These are phyloP conservation scores for Channallabes apus DNA, from an alignment of 2,797 vertebrate genomes.

Conservation along the genomic window DNA sequence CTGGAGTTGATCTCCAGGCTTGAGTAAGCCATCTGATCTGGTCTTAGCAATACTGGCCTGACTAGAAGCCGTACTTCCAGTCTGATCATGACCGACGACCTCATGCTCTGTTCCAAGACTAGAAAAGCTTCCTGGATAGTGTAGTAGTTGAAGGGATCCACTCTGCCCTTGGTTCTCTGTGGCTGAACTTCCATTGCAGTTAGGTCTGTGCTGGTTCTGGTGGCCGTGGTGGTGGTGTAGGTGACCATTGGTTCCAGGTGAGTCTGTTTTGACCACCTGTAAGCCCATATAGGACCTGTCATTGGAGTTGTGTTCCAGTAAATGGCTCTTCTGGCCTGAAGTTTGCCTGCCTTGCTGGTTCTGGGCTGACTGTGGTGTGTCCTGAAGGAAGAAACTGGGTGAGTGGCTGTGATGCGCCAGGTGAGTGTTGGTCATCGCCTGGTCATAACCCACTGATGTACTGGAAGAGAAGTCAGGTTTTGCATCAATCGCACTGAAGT, in stretches of 20 bases:
- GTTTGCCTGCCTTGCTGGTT: conserved; percentile 70
- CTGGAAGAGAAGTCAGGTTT: conserved; percentile 90
- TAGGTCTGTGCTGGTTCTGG: conserved; percentile 81
- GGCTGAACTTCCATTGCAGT: conserved; percentile 88
- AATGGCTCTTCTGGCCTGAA: conserved; percentile 74
- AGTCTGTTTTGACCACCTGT: conserved; percentile 88
- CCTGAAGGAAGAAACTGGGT: conserved; percentile 98
- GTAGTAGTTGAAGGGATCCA: conserved; percentile 89
- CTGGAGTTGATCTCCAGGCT: conserved; percentile 89
- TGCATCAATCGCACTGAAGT: conserved; percentile 98
- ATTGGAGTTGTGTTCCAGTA: conserved; percentile 79
- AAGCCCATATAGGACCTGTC: conserved; percentile 76
- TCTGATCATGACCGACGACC: conserved; percentile 88
- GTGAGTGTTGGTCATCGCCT: conserved; percentile 89
- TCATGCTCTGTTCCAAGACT: conserved; percentile 86
- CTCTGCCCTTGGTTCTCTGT: conserved; percentile 75
- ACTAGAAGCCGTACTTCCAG: conserved; percentile 61
- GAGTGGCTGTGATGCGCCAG: conserved; percentile 91
- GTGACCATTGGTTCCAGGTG: conserved; percentile 72
- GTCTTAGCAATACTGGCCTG: conserved; percentile 68
- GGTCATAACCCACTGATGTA: conserved; percentile 78
- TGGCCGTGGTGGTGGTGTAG: conserved; percentile 74
- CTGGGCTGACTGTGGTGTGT: conserved; percentile 81
- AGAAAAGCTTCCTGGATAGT: conserved; percentile 92
- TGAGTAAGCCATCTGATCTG: conserved; percentile 84